Conservation (phyloP, 2,888 invertebrate species). For the Nycteola revayana region DNA sequence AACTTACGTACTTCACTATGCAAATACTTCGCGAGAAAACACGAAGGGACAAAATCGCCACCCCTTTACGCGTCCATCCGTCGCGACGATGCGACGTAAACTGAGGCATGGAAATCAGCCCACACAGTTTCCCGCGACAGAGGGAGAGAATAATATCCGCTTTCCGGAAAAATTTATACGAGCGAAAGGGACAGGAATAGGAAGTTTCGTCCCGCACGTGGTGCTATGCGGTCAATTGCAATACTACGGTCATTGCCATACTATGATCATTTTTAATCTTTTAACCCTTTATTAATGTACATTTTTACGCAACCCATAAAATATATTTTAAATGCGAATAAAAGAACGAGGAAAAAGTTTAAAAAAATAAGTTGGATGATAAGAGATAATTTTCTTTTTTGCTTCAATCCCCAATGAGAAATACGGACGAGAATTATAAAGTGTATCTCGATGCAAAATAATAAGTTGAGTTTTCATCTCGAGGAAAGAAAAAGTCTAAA, state of each 20-base stretch:
- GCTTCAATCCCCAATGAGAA: conserved; percentile 3
- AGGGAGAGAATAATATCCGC: conserved; percentile 41
- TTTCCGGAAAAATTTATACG: conserved; percentile 39
- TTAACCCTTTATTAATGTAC: conserved; percentile 26
- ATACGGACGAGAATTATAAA: conserved; percentile 8
- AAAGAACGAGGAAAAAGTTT: conserved; percentile 10
- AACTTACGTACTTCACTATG: conserved; percentile 43
- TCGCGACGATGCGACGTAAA: conserved; percentile 60
- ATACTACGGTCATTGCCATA: conserved; percentile 77
- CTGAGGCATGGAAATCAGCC: conserved; percentile 62
- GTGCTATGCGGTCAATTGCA: conserved; percentile 75
- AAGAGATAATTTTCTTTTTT: conserved; percentile 12
- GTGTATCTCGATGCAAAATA: too few relatives aligned
- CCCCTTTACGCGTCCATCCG: conserved; percentile 40
- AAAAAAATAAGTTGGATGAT: conserved; percentile 17
- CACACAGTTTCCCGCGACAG: conserved; percentile 65
- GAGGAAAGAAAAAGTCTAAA: too few relatives aligned
- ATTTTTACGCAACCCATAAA: conserved; percentile 13
- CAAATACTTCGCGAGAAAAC: conserved; percentile 39
- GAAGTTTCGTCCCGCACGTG: conserved; percentile 63
- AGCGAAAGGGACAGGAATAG: conserved; percentile 47
- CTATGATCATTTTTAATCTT: conserved; percentile 54
- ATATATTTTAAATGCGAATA: conserved; percentile 9
- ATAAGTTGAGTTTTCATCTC: too few relatives aligned
- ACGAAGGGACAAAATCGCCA: conserved; percentile 31